Evolutionary conservation across 2,888 invertebrate species (phyloP), one percentile per base, ranked within the genome.

Genomic region (Phytoseiulus persimilis): DNA sequence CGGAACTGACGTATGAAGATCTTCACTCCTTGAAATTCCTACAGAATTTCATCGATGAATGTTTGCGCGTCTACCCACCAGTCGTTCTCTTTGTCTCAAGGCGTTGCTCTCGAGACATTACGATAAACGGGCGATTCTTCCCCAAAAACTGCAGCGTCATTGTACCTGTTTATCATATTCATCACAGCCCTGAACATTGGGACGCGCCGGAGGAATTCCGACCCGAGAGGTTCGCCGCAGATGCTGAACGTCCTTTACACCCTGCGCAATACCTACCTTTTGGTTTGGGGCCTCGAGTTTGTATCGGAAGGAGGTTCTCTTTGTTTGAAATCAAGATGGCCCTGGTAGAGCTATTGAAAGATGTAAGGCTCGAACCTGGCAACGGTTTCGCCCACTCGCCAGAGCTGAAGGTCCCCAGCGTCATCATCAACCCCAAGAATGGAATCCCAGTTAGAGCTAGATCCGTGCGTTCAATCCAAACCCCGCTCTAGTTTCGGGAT

Each of bases 1-100:
- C n/a, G 1, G 45, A 87, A 14, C 87, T 87, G 2, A 91, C 91
- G 28, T 93, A 93, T 90, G 93, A 93, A 83, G 90, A 90, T 33
- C 90, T 90, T 5, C 32, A 90, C 83, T 31, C 65, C n/a, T 31
- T 90, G 32, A 90, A 83, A 39, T 93, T 93, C 90, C 90, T 93
- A 83, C 93, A 93, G 90, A 92, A 93, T 92, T 93, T 93, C 28
- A 91, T 93, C 90, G 92, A 92, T 90, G 93, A 93, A 91, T 92
- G 93, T 2, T 91, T 93, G 11, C 90, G 93, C 87, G 92, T 93
- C 33, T 87, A 87, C 91, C 93, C 93, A 46, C 92, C 92, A 0
- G 91, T 92, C 23, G 91, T 91, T 5, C 90, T 90, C 23, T 92
- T 92, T 90, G 90, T 92, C 0, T 32, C 87, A 18, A 33, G 87